phyloP scores from a whole-genome alignment of 2,888 invertebrate species.

The Endomychus coccineus region DNA sequence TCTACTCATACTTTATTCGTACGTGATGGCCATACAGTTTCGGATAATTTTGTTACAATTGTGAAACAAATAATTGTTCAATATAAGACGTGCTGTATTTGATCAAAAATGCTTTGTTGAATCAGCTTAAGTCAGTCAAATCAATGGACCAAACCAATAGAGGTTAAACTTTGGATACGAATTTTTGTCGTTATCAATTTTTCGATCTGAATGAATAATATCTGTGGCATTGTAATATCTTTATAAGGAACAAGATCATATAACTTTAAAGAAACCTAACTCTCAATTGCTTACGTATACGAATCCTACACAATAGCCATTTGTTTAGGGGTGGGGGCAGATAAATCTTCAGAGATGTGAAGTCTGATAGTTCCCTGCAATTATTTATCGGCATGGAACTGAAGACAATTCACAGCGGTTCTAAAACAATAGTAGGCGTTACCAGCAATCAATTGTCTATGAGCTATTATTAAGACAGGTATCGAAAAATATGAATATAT shows the following conservation, averaged over 20 bases:
- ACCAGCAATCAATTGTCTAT: constrained; percentile 41
- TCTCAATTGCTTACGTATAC: constrained; percentile 6
- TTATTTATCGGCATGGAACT: constrained; percentile 37
- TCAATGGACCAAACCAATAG: too few relatives aligned
- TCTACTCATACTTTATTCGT: too few relatives aligned
- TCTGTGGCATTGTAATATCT: too few relatives aligned
- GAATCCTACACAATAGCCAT: constrained; percentile 29
- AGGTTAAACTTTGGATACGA: too few relatives aligned
- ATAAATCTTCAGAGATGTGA: constrained; percentile 38
- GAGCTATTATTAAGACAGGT: constrained; percentile 37
- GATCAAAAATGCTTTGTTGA: too few relatives aligned
- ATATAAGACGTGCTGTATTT: too few relatives aligned
- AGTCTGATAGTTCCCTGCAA: constrained; percentile 37
- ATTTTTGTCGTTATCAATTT: too few relatives aligned
- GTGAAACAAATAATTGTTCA: too few relatives aligned
- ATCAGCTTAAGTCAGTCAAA: too few relatives aligned
- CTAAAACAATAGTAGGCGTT: constrained; percentile 45
- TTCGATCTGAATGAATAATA: too few relatives aligned
- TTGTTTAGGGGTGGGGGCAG: constrained; percentile 31
- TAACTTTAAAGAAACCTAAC: constrained; percentile 2
- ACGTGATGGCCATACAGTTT: too few relatives aligned
- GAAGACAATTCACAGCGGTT: constrained; percentile 43
- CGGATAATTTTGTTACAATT: too few relatives aligned
- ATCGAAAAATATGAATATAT: constrained; percentile 20
- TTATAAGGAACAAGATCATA: background rate